Conservation (phyloP, 2,888 invertebrate species). For the Orthosia incerta region DNA sequence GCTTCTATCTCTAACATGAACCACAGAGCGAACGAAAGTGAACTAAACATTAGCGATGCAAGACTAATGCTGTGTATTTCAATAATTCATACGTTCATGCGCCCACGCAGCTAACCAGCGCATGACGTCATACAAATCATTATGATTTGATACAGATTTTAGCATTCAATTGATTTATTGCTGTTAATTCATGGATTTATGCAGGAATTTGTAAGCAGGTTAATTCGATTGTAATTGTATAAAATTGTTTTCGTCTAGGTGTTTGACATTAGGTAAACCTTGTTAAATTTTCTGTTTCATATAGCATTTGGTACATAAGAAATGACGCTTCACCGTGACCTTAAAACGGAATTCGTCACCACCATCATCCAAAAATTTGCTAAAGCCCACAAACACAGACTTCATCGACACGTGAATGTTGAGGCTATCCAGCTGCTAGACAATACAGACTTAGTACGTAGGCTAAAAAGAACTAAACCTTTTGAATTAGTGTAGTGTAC, state of each 20-base stretch:
- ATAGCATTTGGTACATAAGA: too few species aligned
- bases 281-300: too few species aligned
- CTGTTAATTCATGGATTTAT: slow-evolving; percentile 10
- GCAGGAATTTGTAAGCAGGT: neutral
- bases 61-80: slow-evolving; percentile 66
- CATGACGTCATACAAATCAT: slow-evolving; percentile 45
- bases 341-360: too few species aligned
- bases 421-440: too few species aligned
- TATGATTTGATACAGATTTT: slow-evolving; percentile 43
- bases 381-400: too few species aligned
- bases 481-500: too few species aligned
- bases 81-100: slow-evolving; percentile 55
- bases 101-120: slow-evolving; percentile 40
- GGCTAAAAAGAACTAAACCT: too few species aligned
- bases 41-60: slow-evolving; percentile 77
- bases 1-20: slow-evolving; percentile 31
- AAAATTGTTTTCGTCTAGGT: neutral
- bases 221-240: neutral
- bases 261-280: neutral
- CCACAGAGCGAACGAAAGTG: slow-evolving; percentile 70
- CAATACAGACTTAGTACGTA: too few species aligned
- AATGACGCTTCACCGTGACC: too few species aligned
- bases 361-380: too few species aligned
- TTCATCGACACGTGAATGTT: too few species aligned
- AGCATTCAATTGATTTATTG: slow-evolving; percentile 32